Evolutionary conservation across 2,113 vertebrate genomes (phyloP).

Genomic region (Marmota monax): DNA sequence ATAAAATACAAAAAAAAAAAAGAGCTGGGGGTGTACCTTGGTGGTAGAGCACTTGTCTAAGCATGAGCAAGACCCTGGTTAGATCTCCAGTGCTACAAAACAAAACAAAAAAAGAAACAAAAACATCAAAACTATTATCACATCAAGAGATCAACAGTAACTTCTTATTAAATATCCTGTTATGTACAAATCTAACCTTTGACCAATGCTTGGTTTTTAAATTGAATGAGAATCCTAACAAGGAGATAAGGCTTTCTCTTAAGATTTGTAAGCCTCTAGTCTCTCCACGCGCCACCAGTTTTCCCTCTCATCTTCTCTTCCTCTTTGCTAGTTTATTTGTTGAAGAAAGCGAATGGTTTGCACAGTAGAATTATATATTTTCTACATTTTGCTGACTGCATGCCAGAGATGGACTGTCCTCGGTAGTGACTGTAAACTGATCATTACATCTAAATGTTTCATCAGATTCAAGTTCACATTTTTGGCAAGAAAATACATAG

Average conservation of each 20-base stretch:
- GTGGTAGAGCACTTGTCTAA: no score
- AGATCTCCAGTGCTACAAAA: no score
- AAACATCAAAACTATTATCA: not conserved
- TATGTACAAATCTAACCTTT: not conserved
- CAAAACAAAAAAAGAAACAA: not conserved
- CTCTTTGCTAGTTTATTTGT: not conserved
- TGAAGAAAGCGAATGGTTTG: not conserved
- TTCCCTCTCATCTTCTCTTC: not conserved
- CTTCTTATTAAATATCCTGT: not conserved
- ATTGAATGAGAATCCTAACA: not conserved
- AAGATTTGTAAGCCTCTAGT: not conserved
- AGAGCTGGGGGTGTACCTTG: no score
- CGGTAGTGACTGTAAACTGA: not conserved
- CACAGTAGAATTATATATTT: no score
- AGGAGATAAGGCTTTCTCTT: not conserved
- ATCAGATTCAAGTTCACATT: not conserved
- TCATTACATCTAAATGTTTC: not conserved
- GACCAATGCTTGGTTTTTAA: not conserved
- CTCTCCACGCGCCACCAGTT: not conserved
- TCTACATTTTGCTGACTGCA: not conserved
- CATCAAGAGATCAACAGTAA: not conserved
- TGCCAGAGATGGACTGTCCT: not conserved
- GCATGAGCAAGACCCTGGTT: no score
- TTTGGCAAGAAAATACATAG: not conserved
- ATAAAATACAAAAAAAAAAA: no score